These are phyloP conservation scores for Maccullochella peelii DNA, from an alignment of 2,113 vertebrate species.

Conservation along the genomic window DNA sequence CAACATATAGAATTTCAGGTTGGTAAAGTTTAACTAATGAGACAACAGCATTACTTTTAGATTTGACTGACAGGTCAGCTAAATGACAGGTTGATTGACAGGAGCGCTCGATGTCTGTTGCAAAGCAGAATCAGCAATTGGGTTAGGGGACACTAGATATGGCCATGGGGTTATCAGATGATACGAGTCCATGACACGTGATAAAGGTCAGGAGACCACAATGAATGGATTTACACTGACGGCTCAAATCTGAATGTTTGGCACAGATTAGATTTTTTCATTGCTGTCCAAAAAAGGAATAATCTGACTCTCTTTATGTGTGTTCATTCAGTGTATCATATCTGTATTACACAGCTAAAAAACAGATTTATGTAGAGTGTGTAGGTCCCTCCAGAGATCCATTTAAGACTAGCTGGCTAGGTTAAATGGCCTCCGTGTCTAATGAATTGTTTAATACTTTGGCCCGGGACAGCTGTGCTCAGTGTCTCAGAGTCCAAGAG, in stretches of 20 bases:
- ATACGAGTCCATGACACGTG: slow-evolving; percentile 19
- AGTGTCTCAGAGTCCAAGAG: slow-evolving; percentile 1
- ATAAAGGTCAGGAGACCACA: slow-evolving; percentile 3
- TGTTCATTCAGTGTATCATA: neutral
- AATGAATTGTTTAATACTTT: slow-evolving; percentile 62
- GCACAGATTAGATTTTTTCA: neutral
- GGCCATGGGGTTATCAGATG: slow-evolving; percentile 24
- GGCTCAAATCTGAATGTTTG: slow-evolving; percentile 11
- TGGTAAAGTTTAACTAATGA: slow-evolving; percentile 21
- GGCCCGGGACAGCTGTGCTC: slow-evolving; percentile 19
- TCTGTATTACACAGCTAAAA: neutral
- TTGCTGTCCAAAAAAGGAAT: neutral
- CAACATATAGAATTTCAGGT: slow-evolving; percentile 11
- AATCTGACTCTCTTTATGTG: neutral
- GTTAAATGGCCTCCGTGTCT: slow-evolving; percentile 65
- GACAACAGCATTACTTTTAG: neutral
- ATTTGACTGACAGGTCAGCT: slow-evolving; percentile 12
- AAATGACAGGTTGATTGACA: slow-evolving; percentile 34
- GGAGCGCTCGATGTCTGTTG: neutral
- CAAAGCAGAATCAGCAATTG: slow-evolving; percentile 18
- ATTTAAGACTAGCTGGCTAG: slow-evolving; percentile 29
- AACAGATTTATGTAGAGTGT: neutral
- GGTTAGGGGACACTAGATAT: slow-evolving; percentile 36
- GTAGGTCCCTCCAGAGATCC: slow-evolving; percentile 20
- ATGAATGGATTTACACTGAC: neutral